Conservation (phyloP, 2,113 vertebrate species). For the Neodontobutis hainanensis region DNA sequence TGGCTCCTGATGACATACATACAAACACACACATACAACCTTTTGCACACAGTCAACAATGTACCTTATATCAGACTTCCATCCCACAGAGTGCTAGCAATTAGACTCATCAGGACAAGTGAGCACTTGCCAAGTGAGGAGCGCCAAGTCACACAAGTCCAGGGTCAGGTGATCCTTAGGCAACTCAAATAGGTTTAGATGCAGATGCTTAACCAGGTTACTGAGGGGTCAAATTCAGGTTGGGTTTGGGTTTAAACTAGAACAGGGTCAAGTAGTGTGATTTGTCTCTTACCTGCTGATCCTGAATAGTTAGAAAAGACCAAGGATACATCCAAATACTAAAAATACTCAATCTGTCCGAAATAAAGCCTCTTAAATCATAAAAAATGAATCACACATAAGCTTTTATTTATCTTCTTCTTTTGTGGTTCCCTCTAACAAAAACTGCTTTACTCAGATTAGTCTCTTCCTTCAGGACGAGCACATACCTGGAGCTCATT, state of each 20-base stretch:
- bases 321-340: too few species aligned
- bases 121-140: slow-evolving; percentile 55
- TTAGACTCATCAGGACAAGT: slow-evolving; percentile 63
- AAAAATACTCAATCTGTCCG: too few species aligned
- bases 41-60: slow-evolving; percentile 53
- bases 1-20: slow-evolving; percentile 52
- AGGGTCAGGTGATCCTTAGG: slow-evolving; percentile 48
- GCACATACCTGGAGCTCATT: slow-evolving; percentile 57
- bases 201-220: slow-evolving; percentile 41
- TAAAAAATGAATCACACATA: too few species aligned
- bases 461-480: background rate
- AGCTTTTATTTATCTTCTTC: too few species aligned
- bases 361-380: too few species aligned
- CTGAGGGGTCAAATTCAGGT: slow-evolving; percentile 66
- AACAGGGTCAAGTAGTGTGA: slow-evolving; percentile 39
- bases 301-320: slow-evolving; percentile 6
- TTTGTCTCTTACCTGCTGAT: slow-evolving; percentile 27
- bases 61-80: slow-evolving; percentile 63
- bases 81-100: slow-evolving; percentile 59
- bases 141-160: slow-evolving; percentile 37
- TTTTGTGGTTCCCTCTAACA: too few species aligned
- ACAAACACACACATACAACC: slow-evolving; percentile 33
- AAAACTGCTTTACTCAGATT: too few species aligned
- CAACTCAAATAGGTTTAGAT: slow-evolving; percentile 20
- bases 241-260: slow-evolving; percentile 34